Evolutionary conservation across 2,888 invertebrate genomes (phyloP).

Genomic region (Papilio protenor): DNA sequence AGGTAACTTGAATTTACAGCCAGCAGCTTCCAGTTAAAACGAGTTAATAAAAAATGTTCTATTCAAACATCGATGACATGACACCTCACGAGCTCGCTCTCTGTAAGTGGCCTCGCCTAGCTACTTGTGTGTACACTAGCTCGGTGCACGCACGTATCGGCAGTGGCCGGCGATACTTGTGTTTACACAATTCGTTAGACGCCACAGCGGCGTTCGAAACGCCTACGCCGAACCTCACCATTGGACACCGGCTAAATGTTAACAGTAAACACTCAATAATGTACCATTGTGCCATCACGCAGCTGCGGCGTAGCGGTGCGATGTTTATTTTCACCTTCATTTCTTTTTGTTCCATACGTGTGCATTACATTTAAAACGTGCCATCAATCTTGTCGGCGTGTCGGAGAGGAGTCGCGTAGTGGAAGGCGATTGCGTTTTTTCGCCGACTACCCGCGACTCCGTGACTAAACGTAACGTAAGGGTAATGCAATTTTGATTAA

Average conservation of each 20-base stretch:
- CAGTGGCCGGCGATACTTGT: conserved; percentile 65
- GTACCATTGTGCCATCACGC: conserved; percentile 54
- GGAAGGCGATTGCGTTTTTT: conserved; percentile 55
- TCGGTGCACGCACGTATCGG: conserved; percentile 60
- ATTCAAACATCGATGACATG: conserved; percentile 60
- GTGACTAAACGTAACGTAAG: conserved; percentile 69
- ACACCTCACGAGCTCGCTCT: conserved; percentile 59
- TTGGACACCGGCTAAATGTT: conserved; percentile 67
- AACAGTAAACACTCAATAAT: conserved; percentile 70
- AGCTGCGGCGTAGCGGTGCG: conserved; percentile 59
- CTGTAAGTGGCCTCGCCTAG: conserved; percentile 60
- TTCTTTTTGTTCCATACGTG: conserved; percentile 28
- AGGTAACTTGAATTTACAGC: conserved; percentile 1
- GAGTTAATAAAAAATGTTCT: conserved; percentile 44
- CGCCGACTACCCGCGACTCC: conserved; percentile 56
- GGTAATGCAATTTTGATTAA: conserved; percentile 81
- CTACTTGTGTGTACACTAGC: conserved; percentile 62
- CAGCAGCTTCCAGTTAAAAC: conserved; percentile 8
- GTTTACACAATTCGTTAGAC: conserved; percentile 81
- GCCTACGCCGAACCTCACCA: conserved; percentile 65
- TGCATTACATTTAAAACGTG: conserved; percentile 44
- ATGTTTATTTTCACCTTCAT: conserved; percentile 45
- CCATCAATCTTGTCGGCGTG: conserved; percentile 66
- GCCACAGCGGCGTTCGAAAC: conserved; percentile 60
- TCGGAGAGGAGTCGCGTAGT: conserved; percentile 49